phyloP scores from a whole-genome alignment of 2,113 vertebrate genomes.

The Microtus oregoni region DNA sequence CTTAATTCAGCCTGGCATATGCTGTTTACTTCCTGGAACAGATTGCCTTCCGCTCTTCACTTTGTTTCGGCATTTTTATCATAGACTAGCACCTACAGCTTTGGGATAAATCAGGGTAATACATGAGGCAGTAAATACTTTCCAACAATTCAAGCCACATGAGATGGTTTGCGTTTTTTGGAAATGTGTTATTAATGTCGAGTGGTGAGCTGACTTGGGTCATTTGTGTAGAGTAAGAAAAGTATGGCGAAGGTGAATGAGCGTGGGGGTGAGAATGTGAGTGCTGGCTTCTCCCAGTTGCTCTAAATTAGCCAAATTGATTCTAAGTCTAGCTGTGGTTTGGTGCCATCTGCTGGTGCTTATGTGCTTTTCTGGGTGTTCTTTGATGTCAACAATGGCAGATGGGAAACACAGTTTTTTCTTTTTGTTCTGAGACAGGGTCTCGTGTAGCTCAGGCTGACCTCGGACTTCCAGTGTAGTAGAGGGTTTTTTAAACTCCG shows the following conservation, averaged over 20 bases:
- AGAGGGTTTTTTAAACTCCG: not conserved
- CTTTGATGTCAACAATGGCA: not conserved
- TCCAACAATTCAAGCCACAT: not conserved
- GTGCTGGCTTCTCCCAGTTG: not conserved
- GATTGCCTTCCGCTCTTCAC: not conserved
- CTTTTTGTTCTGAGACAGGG: not conserved
- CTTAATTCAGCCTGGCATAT: not conserved
- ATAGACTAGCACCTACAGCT: not conserved
- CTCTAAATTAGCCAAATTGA: not conserved
- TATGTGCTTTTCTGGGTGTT: not conserved
- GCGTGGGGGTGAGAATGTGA: not conserved
- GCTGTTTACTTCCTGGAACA: not conserved
- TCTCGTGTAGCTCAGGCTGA: not conserved
- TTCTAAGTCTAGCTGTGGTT: slow-evolving; percentile 44
- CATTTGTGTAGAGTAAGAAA: not conserved
- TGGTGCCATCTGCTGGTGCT: slow-evolving; percentile 78
- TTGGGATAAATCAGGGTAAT: not conserved
- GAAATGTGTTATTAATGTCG: not conserved
- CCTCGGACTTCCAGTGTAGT: not conserved
- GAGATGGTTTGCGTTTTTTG: not conserved
- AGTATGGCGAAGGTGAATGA: not conserved
- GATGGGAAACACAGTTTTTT: not conserved
- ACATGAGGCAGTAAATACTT: not conserved
- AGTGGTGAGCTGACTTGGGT: not conserved
- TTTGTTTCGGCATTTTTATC: not conserved